Evolutionary conservation across 2,888 invertebrate genomes (phyloP).

Genomic region (Drosophila recens): DNA sequence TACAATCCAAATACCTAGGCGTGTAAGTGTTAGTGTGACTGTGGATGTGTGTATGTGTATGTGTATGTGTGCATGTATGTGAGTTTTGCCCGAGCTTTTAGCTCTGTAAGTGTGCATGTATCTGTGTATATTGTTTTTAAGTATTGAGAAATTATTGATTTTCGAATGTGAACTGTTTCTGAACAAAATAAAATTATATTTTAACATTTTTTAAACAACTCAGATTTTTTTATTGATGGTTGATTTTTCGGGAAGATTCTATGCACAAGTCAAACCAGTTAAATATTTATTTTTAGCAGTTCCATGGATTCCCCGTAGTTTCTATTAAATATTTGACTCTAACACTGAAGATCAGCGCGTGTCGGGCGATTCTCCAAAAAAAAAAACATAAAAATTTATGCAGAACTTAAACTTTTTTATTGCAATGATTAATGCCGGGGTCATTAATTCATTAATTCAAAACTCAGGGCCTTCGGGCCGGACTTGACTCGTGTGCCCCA

Average conservation of each 20-base stretch:
- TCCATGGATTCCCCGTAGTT: constrained; percentile 13
- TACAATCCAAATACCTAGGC: constrained; percentile 73
- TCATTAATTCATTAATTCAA: constrained; percentile 29
- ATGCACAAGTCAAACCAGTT: constrained; percentile 59
- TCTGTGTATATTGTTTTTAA: constrained; percentile 42
- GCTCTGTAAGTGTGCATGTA: constrained; percentile 11
- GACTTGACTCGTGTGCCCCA: constrained; percentile 57
- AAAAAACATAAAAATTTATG: constrained; percentile 62
- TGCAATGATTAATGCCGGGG: constrained; percentile 63
- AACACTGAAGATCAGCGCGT: constrained; percentile 30
- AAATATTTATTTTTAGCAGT: constrained; percentile 41
- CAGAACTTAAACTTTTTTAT: constrained; percentile 55
- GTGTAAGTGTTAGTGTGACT: constrained; percentile 53
- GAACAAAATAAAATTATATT: constrained; percentile 63
- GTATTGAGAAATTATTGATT: constrained; percentile 57
- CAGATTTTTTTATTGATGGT: constrained; percentile 7
- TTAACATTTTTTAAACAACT: constrained; percentile 47
- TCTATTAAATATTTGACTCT: constrained; percentile 15
- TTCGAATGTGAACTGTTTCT: constrained; percentile 56
- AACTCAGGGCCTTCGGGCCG: constrained; percentile 24
- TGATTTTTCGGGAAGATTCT: constrained; percentile 34
- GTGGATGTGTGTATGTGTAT: constrained; percentile 16
- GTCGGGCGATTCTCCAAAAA: constrained; percentile 22
- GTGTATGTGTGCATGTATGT: constrained; percentile 33
- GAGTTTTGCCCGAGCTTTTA: constrained; percentile 29